Base-by-base conservation (phyloP, 2,797 vertebrate genomes). In the Amniataba percoides region DNA sequence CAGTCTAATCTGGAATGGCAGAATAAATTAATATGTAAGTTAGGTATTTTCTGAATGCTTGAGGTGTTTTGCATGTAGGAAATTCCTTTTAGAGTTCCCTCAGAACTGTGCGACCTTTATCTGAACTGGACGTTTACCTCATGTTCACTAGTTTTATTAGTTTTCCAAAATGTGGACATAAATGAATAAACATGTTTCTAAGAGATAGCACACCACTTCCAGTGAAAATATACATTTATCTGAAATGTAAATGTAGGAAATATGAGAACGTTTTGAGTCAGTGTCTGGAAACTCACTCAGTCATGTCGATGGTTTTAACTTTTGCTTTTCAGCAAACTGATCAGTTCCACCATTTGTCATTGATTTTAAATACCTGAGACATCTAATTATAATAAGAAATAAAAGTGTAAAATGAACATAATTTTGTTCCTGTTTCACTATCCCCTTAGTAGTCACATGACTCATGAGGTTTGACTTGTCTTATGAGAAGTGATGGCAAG, bases 71-170 rank as follows among this genome's bases (percentile, higher is more conserved):
- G 65, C 56, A 68, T 61, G n/a, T 19, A 31, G 14, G 3, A 60
- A 36, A 60, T 39, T 52, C 16, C 36, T 57, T 51, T 59, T 6
- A 18, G 27, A 21, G 27, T 34, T 19, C 34, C 0, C 51, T 27
- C n/a, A 23, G 0, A 42, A 8, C 27, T 18, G n/a, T 18, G 15
- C 71, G n/a, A 65, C 60, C 15, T 71, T 78, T 71, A 53, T 21
- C 21, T 27, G 13, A 48, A 7, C 16, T 25, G 25, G 6, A 59
- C 2, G 58, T 78, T 59, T 71, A 16, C 39, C 15, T 36, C 34
- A 36, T 36, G 27, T 31, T 31, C 1, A 36, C 34, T 9, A 36
- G 34, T 36, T 36, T 36, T 36, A 36, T 36, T 78, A 53, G 4
- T n/a, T 71, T 61, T 51, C 16, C 12, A 51, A 16, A 40, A 64